Evolutionary conservation across 1,140 invertebrate genomes (phyloP).

Genomic region (Pseudomyrmex dendroicus): DNA sequence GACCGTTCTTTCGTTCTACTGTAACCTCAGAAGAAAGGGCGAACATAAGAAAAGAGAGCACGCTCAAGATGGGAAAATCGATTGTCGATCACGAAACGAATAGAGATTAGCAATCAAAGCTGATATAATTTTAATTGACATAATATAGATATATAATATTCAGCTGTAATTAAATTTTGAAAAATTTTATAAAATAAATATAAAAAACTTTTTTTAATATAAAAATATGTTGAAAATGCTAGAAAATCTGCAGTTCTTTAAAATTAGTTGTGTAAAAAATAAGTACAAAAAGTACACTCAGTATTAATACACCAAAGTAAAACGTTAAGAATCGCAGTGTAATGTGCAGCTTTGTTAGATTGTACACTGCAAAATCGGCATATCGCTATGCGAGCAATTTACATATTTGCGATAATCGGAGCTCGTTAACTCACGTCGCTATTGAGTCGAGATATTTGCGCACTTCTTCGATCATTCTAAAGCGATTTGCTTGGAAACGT

Average conservation of each 20-base stretch:
- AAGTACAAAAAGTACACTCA: not conserved
- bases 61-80: constrained; percentile 25
- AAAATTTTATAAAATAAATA: too few species aligned
- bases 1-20: constrained; percentile 50
- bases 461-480: not conserved
- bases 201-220: too few species aligned
- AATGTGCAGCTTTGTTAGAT: not conserved
- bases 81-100: constrained; percentile 26
- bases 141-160: too few species aligned
- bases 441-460: not conserved
- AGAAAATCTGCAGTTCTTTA: not conserved
- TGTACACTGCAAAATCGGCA: not conserved
- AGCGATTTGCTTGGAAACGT: constrained; percentile 25
- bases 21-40: constrained; percentile 14
- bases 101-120: not conserved
- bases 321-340: not conserved
- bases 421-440: not conserved
- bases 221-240: not conserved
- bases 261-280: not conserved
- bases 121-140: not conserved
- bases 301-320: not conserved
- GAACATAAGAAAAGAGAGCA: constrained; percentile 23
- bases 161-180: too few species aligned
- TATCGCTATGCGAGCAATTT: not conserved
- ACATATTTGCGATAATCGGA: constrained; percentile 19